Evolutionary conservation across 2,888 invertebrate species (phyloP), one percentile per base, ranked within the genome.

Genomic region (Oscheius sp.): DNA sequence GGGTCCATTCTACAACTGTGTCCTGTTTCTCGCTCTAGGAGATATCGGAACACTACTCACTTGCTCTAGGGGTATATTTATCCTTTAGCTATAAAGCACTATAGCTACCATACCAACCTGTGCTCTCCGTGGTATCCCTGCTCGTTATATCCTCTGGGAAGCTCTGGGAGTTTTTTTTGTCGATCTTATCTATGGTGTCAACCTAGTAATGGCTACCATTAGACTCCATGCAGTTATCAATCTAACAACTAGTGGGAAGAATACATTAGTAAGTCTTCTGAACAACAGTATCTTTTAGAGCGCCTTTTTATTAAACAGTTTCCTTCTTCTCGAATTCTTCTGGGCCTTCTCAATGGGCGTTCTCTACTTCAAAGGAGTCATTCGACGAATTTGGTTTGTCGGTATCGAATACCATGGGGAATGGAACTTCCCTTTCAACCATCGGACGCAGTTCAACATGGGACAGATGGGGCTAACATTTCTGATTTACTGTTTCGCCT

Each of bases 101-200:
- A 30, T 28, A 59, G 59, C 44, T 12, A 44, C 59, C 9, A 59
- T 59, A n/a, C 59, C 41, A 8, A 26, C 59, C 4, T 59, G 59
- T 28, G 59, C 41, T 6, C 59, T 59, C 1, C 26, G 38, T 8
- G 44, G 17, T 2, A 41, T 44, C 28, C 44, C 59, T 8, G 41
- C 41, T 24, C 59, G 59, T n/a, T 44, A 59, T 17, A 24, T 59
- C 28, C 28, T 30, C n/a, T 59, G 59, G 59, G 59, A 59, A 24
- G 24, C 41, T 2, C 41, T 59, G 6, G 59, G 59, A 8, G 59
- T 28, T 17, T 59, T 59, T 28, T 41, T 26, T 59, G 59, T 59
- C 26, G 59, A 59, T 41, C 28, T 59, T 17, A 59, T 59, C 44
- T 59, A 44, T 44, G 44, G 44, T 9, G 24, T 41, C n/a, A 59